Evolutionary conservation across 2,888 invertebrate genomes (phyloP).

Genomic region (Tinea pellionella): DNA sequence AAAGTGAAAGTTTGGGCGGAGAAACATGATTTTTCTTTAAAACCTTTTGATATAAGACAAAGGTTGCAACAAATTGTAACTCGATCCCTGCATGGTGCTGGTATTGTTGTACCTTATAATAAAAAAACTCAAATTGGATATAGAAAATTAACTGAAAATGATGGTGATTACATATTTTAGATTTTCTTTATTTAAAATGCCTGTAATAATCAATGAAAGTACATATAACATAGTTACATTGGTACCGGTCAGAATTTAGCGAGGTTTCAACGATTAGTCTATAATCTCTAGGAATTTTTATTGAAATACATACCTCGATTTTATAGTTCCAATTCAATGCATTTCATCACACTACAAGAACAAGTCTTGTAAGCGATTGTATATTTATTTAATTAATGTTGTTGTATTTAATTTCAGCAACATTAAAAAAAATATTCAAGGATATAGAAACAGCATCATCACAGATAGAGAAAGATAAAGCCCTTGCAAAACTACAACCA

Average conservation of each 20-base stretch:
- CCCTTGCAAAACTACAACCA: constrained; percentile 80
- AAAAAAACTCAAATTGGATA: constrained; percentile 88
- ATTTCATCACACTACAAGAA: too few species aligned
- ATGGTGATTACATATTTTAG: constrained; percentile 54
- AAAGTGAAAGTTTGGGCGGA: constrained; percentile 73
- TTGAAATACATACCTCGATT: too few species aligned
- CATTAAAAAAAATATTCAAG: constrained; percentile 76
- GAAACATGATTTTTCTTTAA: constrained; percentile 68
- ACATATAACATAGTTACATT: too few species aligned
- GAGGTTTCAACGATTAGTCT: too few species aligned
- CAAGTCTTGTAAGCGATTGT: too few species aligned
- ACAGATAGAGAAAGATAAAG: constrained; percentile 68
- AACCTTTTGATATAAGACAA: constrained; percentile 68
- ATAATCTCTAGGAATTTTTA: too few species aligned
- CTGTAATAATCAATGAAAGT: too few species aligned
- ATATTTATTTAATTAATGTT: too few species aligned
- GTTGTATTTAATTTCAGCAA: constrained; percentile 65
- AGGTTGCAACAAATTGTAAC: constrained; percentile 73
- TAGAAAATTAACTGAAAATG: constrained; percentile 76
- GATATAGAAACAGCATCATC: constrained; percentile 71
- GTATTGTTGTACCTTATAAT: constrained; percentile 87
- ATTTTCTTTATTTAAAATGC: too few species aligned
- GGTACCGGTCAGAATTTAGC: too few species aligned
- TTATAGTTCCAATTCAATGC: too few species aligned
- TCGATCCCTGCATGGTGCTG: constrained; percentile 82